phyloP scores from a whole-genome alignment of 1,140 invertebrate species.

The Lanistes nyassanus region DNA sequence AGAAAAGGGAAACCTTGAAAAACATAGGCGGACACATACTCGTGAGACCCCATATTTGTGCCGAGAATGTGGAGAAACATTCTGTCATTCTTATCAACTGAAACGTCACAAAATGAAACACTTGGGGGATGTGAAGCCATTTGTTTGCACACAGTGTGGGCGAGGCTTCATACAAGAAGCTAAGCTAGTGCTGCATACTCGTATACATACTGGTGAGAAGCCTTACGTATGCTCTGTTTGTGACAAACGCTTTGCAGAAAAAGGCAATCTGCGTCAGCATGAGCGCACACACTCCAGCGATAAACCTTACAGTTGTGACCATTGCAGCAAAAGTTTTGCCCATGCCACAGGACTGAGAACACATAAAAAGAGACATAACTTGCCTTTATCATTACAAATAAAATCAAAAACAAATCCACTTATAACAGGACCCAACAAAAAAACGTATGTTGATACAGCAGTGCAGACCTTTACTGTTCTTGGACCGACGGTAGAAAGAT shows the following conservation, averaged over 20 bases:
- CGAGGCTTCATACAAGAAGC: slow-evolving; percentile 19
- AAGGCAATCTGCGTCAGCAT: slow-evolving; percentile 21
- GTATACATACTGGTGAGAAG: slow-evolving; percentile 25
- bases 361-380: slow-evolving; percentile 21
- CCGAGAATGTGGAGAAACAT: slow-evolving; percentile 24
- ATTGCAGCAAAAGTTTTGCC: slow-evolving; percentile 25
- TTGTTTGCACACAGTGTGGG: slow-evolving; percentile 16
- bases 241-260: slow-evolving; percentile 24
- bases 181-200: slow-evolving; percentile 19
- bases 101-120: slow-evolving; percentile 25
- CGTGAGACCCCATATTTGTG: slow-evolving; percentile 27
- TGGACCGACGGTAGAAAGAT: slow-evolving; percentile 20
- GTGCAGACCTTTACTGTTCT: slow-evolving; percentile 21
- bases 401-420: background rate
- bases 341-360: slow-evolving; percentile 13
- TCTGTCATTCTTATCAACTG: slow-evolving; percentile 21
- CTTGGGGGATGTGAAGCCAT: slow-evolving; percentile 20
- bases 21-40: slow-evolving; percentile 25
- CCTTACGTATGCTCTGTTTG: slow-evolving; percentile 18
- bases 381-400: background rate
- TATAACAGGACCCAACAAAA: slow-evolving; percentile 14
- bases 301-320: slow-evolving; percentile 24
- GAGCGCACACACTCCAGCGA: slow-evolving; percentile 20
- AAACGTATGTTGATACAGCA: slow-evolving; percentile 20
- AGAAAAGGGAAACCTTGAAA: slow-evolving; percentile 78